These are phyloP conservation scores for Agrochola litura DNA, from an alignment of 2,888 invertebrate species.

Conservation along the genomic window DNA sequence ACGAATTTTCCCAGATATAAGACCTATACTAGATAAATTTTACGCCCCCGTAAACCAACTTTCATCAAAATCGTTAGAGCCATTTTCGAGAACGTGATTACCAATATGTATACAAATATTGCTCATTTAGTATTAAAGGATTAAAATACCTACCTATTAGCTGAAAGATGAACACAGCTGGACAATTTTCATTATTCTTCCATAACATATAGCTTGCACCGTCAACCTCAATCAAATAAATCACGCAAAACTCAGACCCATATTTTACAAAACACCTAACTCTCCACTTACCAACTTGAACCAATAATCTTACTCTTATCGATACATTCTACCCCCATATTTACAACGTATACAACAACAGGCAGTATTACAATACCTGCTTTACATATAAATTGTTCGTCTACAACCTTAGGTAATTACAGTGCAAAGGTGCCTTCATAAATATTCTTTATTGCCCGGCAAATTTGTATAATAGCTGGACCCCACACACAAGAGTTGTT, in stretches of 20 bases:
- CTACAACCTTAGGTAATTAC: conserved; percentile 80
- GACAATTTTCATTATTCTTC: background rate
- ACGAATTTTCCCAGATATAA: too few species aligned
- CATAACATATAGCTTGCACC: background rate
- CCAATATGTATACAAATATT: too few species aligned
- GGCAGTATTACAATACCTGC: conserved; percentile 67
- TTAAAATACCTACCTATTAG: background rate
- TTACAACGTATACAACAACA: conserved; percentile 49
- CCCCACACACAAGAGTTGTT: conserved; percentile 61
- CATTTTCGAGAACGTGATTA: too few species aligned
- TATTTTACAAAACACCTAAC: conserved; percentile 47
- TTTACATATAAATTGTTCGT: conserved; percentile 84
- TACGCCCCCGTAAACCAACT: too few species aligned
- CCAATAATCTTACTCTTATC: conserved; percentile 47
- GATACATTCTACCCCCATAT: conserved; percentile 49
- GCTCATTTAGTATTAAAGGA: too few species aligned
- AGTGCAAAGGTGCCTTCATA: conserved; percentile 80
- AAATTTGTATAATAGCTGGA: conserved; percentile 79
- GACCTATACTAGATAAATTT: too few species aligned
- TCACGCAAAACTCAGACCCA: background rate
- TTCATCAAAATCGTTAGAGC: too few species aligned
- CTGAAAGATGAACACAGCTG: background rate
- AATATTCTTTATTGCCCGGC: conserved; percentile 83
- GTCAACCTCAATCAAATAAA: conserved; percentile 19
- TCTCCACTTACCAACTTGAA: conserved; percentile 22